Conservation (phyloP, 2,113 vertebrate genomes). For the Chitala chitala region DNA sequence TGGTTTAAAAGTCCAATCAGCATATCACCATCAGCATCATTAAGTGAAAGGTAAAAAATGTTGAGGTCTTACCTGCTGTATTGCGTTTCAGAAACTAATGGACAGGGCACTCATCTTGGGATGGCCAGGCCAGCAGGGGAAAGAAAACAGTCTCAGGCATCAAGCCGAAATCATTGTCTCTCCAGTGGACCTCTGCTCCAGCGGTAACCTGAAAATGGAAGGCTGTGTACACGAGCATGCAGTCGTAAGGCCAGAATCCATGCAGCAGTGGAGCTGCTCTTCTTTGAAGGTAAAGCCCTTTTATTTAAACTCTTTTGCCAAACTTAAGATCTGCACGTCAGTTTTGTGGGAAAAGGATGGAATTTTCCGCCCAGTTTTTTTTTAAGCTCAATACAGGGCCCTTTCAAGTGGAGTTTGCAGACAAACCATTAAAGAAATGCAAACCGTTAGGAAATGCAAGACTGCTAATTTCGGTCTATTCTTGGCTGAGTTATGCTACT, state of each 20-base stretch:
- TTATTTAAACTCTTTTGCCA: conserved; percentile 2
- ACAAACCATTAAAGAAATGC: background rate
- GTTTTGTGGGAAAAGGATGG: background rate
- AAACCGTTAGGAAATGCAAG: background rate
- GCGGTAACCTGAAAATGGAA: conserved; percentile 45
- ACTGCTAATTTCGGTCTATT: conserved; percentile 1
- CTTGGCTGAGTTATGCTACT: background rate
- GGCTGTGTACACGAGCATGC: conserved; percentile 30
- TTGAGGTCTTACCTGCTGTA: conserved; percentile 16
- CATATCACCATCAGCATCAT: background rate
- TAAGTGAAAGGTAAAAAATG: background rate
- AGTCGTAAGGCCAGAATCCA: conserved; percentile 38
- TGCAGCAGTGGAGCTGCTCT: conserved; percentile 32
- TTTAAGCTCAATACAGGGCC: conserved; percentile 5
- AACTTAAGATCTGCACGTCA: background rate
- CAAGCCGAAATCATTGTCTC: conserved; percentile 31
- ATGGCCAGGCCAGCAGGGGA: conserved; percentile 32
- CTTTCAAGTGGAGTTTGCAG: conserved; percentile 6
- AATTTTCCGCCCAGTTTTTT: background rate
- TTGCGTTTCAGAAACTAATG: conserved; percentile 56
- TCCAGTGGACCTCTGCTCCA: conserved; percentile 30
- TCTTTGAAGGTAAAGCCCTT: conserved; percentile 52
- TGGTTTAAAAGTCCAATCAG: no score
- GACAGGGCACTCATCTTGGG: conserved; percentile 36
- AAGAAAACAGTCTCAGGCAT: conserved; percentile 25